These are phyloP conservation scores for Rotaria sp. DNA, from an alignment of 2,888 invertebrate species.

Conservation along the genomic window DNA sequence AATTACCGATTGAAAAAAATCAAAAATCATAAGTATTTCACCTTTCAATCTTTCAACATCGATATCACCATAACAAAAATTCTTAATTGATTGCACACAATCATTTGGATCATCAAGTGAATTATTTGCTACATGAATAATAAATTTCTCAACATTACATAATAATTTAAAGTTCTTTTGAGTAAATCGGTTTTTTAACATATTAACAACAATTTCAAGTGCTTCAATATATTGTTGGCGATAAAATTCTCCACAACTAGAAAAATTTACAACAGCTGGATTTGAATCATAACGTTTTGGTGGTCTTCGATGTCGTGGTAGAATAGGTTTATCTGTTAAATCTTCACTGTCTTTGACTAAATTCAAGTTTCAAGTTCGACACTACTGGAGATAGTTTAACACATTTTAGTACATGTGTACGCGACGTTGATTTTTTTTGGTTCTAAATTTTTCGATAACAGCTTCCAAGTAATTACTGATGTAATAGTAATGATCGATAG, in stretches of 20 bases:
- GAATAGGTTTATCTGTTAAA: background rate
- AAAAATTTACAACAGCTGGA: background rate
- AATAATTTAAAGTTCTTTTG: background rate
- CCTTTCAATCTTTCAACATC: background rate
- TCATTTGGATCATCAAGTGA: background rate
- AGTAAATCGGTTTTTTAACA: background rate
- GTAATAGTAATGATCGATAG: too few relatives aligned
- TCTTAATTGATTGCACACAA: background rate
- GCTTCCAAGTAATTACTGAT: too few relatives aligned
- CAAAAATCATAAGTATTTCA: background rate
- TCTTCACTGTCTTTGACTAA: background rate
- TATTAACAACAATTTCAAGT: background rate
- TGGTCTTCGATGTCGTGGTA: background rate
- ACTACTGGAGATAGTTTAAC: too few relatives aligned
- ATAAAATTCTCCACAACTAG: background rate
- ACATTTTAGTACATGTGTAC: background rate
- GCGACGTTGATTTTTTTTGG: too few relatives aligned
- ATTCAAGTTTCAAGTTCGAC: too few relatives aligned
- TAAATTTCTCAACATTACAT: background rate
- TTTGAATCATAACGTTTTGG: background rate
- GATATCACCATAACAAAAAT: background rate
- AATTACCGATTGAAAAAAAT: background rate
- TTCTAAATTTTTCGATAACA: too few relatives aligned
- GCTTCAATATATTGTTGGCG: background rate
- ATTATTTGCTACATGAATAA: background rate